These are phyloP conservation scores for Cephus spinipes DNA, from an alignment of 2,888 invertebrate species.

Conservation along the genomic window DNA sequence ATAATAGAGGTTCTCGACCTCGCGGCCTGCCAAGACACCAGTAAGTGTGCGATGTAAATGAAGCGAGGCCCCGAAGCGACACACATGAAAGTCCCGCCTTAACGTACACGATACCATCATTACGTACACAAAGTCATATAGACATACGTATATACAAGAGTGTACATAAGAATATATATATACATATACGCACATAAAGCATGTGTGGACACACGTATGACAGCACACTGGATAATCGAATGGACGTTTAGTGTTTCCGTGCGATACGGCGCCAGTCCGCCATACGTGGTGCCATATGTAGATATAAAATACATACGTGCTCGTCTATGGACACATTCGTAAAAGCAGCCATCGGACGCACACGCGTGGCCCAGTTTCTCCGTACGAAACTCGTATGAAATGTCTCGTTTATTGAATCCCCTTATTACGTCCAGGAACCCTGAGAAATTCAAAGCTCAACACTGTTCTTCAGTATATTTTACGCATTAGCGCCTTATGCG, in stretches of 20 bases:
- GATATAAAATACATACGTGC: background rate
- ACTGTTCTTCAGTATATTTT: background rate
- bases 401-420: background rate
- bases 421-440: background rate
- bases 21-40: constrained; percentile 80
- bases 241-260: background rate
- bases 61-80: background rate
- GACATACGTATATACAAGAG: background rate
- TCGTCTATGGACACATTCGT: background rate
- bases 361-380: background rate
- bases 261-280: background rate
- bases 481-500: background rate
- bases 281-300: background rate
- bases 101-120: background rate
- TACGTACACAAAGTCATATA: background rate
- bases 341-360: background rate
- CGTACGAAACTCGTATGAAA: background rate
- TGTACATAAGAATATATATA: background rate
- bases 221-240: background rate
- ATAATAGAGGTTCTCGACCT: constrained; percentile 82
- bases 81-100: background rate
- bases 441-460: background rate
- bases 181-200: background rate
- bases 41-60: constrained; percentile 63
- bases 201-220: background rate